Conservation (phyloP, 1,140 invertebrate genomes). For the Atopsyche davidsoni region DNA sequence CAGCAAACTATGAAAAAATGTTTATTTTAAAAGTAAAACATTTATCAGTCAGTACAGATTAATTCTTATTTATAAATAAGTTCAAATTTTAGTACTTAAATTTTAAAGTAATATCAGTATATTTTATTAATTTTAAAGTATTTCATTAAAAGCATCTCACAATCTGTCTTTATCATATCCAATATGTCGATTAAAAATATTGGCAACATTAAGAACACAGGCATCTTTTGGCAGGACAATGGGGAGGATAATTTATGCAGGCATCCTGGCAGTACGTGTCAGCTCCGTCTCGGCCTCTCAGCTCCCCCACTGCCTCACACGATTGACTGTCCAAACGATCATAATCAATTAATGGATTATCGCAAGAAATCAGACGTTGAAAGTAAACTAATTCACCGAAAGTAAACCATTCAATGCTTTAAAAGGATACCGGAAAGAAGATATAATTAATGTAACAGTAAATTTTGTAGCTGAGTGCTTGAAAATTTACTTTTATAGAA, state of each 20-base stretch:
- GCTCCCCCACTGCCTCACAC: constrained; percentile 72
- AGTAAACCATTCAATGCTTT: too few relatives aligned
- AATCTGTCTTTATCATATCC: neutral
- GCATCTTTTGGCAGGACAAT: constrained; percentile 66
- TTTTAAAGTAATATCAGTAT: too few relatives aligned
- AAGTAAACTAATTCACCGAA: neutral
- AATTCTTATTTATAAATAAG: too few relatives aligned
- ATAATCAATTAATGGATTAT: constrained; percentile 7
- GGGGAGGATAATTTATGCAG: constrained; percentile 66
- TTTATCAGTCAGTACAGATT: too few relatives aligned
- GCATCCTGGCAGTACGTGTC: constrained; percentile 78
- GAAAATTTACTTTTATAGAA: too few relatives aligned
- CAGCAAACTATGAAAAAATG: too few relatives aligned
- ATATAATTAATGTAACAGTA: too few relatives aligned
- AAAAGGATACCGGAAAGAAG: too few relatives aligned
- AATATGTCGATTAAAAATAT: neutral
- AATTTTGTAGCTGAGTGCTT: too few relatives aligned
- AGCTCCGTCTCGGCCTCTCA: constrained; percentile 63
- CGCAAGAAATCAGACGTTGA: constrained; percentile 1
- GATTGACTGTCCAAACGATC: constrained; percentile 54
- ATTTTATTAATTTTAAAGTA: neutral
- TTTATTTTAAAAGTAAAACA: too few relatives aligned
- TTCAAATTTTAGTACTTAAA: too few relatives aligned
- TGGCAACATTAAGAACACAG: constrained; percentile 53
- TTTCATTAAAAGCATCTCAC: neutral